phyloP scores from a whole-genome alignment of 2,113 vertebrate species.

The Xyrauchen texanus region DNA sequence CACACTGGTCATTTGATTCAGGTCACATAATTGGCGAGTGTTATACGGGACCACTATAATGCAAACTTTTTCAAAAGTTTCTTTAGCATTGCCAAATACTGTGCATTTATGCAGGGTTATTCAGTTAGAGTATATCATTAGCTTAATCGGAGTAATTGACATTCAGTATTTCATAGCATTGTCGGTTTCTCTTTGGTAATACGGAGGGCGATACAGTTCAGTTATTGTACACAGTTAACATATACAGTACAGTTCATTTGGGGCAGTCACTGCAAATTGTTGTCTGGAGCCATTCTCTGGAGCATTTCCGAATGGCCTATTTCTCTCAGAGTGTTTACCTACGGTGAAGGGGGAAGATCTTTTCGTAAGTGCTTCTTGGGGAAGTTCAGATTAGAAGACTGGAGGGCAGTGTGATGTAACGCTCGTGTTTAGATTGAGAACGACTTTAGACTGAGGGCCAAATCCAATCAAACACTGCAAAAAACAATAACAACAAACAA shows the following conservation, averaged over 20 bases:
- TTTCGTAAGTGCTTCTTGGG: constrained; percentile 37
- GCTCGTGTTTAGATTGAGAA: background rate
- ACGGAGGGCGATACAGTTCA: background rate
- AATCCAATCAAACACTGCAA: constrained; percentile 46
- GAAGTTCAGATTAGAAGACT: constrained; percentile 38
- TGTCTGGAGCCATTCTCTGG: constrained; percentile 60
- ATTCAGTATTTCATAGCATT: constrained; percentile 35
- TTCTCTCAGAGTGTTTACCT: constrained; percentile 51
- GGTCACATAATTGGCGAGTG: constrained; percentile 65
- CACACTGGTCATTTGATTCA: constrained; percentile 60
- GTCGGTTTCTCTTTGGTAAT: constrained; percentile 30
- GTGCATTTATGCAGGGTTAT: constrained; percentile 50
- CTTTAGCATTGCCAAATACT: constrained; percentile 53
- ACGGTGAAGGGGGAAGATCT: constrained; percentile 38
- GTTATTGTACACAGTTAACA: background rate
- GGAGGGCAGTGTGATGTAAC: background rate
- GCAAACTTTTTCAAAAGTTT: constrained; percentile 43
- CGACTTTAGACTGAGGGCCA: constrained; percentile 1
- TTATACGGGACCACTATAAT: constrained; percentile 69
- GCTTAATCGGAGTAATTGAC: constrained; percentile 40
- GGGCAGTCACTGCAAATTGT: constrained; percentile 57
- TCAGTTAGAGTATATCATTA: constrained; percentile 48
- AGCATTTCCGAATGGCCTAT: constrained; percentile 37
- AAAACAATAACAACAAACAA: constrained; percentile 3
- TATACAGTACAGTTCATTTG: constrained; percentile 43